phyloP scores from a whole-genome alignment of 2,888 invertebrate genomes.

The Drosophila paracracens region DNA sequence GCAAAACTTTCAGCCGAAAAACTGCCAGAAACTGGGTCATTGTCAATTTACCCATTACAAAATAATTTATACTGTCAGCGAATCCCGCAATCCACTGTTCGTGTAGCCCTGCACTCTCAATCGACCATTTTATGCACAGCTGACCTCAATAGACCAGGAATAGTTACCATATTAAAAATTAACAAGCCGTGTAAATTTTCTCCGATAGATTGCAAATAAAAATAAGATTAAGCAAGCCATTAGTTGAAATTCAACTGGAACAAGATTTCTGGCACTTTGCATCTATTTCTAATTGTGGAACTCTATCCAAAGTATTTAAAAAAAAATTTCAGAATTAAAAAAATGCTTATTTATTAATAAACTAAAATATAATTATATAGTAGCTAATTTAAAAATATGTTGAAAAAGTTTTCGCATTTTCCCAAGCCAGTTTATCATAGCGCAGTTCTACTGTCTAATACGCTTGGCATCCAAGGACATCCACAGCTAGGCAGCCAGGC shows the following conservation, averaged over 20 bases:
- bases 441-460: conserved; percentile 40
- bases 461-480: conserved; percentile 45
- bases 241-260: not conserved
- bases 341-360: not conserved
- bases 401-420: not conserved
- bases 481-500: conserved; percentile 11
- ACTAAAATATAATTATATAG: not conserved
- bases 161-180: not conserved
- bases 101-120: not conserved
- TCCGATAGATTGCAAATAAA: not conserved
- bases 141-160: not conserved
- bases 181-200: not conserved
- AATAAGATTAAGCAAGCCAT: not conserved
- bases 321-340: no score
- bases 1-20: not conserved
- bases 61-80: not conserved
- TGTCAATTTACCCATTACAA: not conserved
- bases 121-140: not conserved
- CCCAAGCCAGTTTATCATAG: not conserved
- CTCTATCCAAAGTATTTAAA: not conserved
- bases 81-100: not conserved
- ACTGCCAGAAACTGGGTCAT: not conserved
- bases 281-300: no score
- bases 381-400: not conserved
- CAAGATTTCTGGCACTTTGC: not conserved